Evolutionary conservation across 1,140 invertebrate species (phyloP), one percentile per base, ranked within the genome.

Genomic region (Drosophila nikananu): DNA sequence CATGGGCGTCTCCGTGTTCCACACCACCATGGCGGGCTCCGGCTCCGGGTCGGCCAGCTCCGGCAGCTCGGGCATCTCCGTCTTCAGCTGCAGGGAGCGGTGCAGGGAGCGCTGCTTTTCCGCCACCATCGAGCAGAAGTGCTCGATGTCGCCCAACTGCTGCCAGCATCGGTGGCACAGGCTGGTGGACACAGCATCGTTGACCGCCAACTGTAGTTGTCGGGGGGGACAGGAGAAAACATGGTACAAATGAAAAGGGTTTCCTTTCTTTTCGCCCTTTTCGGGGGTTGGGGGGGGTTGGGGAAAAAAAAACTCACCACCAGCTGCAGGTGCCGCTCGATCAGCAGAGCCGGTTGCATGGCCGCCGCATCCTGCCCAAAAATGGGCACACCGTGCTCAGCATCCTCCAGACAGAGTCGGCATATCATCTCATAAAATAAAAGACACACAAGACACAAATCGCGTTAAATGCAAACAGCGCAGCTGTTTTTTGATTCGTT

Each of bases 351-450:
- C 48, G 49, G 58, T 25, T 54, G 46, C 21, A 58, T 17, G 10
- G 54, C 17, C 32, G 46, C 19, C 9, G 39, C 42, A 3, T 58
- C 60, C 35, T 63, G 54, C 2, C 61, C 66, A 6, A 73, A 83
- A 30, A 82, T 64, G 42, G 68, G 67, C 78, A 97, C 96, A 68
- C 96, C 95, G 94, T 98, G 98, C 74, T 79, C 98, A 97, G 93
- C 97, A 97, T 83, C 97, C 96, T 92, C 97, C 97, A 67, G 97
- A 97, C 93, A 97, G 96, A 7, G 95, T 95, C 71, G 71, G 67
- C 71, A 74, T 74, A 74, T 74, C 71, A 74, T 73, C 63, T 66
- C 44, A 74, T 74, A 51, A 73, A 73, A 51, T 35, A 23, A 39
- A 70, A 17, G 39, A 52, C 32, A 32, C 27, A 30, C 27, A 71